Percentiles rank a stretch among this genome's conserved stretches.
These are phyloP conservation scores for Pachyrhynchus sulphureomaculatus DNA, from an alignment of 1,140 invertebrate species.

Conservation along the genomic window DNA sequence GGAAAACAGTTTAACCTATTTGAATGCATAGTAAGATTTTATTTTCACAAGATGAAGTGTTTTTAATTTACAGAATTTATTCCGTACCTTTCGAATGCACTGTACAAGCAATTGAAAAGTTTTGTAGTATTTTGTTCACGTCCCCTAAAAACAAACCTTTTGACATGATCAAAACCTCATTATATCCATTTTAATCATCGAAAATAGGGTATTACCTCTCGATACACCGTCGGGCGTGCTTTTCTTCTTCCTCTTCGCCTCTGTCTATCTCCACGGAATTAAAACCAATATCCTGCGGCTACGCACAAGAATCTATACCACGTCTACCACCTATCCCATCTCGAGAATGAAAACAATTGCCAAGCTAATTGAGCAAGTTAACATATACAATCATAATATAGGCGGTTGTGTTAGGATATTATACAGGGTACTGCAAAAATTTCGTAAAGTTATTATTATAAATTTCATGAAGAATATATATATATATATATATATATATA, in stretches of 20 bases:
- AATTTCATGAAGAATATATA: too few species aligned
- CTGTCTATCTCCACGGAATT: conserved; percentile 14
- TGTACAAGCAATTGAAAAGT: too few species aligned
- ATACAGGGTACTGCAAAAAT: too few species aligned
- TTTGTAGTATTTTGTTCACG: too few species aligned
- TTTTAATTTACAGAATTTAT: too few species aligned
- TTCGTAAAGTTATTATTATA: too few species aligned
- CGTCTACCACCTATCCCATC: conserved; percentile 19
- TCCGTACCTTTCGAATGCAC: too few species aligned
- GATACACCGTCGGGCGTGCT: conserved; percentile 15
- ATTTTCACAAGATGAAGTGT: too few species aligned
- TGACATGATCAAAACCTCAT: conserved; percentile 23
- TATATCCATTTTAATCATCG: conserved; percentile 31
- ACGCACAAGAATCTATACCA: conserved; percentile 25
- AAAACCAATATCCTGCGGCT: conserved; percentile 26
- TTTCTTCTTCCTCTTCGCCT: conserved; percentile 6
- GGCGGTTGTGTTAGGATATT: not conserved
- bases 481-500: too few species aligned
- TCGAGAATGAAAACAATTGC: conserved; percentile 24
- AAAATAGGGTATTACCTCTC: conserved; percentile 32
- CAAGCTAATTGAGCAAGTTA: conserved; percentile 16
- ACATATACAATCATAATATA: conserved; percentile 9
- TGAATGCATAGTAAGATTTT: too few species aligned
- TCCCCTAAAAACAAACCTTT: conserved; percentile 4
- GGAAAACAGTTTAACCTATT: too few species aligned